Base-by-base conservation (phyloP, 2,113 vertebrate species). In the Phaethon lepturus region DNA sequence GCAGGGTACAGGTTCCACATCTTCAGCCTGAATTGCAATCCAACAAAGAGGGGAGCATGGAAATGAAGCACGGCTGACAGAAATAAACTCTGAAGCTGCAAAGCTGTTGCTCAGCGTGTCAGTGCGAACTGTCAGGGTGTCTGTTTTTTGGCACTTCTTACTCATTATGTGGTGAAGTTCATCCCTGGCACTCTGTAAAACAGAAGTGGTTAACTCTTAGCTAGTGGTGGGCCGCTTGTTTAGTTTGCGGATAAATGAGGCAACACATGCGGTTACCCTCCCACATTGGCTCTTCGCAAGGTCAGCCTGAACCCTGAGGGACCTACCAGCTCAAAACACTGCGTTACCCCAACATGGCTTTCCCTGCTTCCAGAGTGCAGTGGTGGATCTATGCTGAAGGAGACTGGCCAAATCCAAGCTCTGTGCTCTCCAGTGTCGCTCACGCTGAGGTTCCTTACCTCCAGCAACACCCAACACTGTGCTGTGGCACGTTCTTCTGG, bases 61-160 rank as follows among this genome's bases (percentile, higher is more conserved):
- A 94, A 96, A 87, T 58, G 63, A 79, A 87, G 60, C 62, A 89
- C 77, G 94, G 80, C 62, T 95, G 91, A 69, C 62, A 91, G 62
- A 84, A 91, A 80, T 17, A 63, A 77, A 89, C 83, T 91, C 83
- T 52, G 83, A 94, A 90, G 58, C 88, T 87, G 69, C 62, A 93
- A 87, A 95, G 59, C 73, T 85, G 47, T 64, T 91, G 56, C 80
- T 89, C 66, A 60, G 52, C 5, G 3, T 22, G 5, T 66, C 88
- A 94, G 19, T 9, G 45, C 1, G 15, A 89, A n/a, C 58, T 87
- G 73, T 76, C 80, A 91, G 33, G 8, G 66, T 2, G 2, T 59
- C 72, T 84, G 79, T 0, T 52, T 92, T 95, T 87, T 89, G 76
- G 56, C 73, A 82, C 42, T 75, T 83, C 59, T 76, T 84, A 72